A percentile compares a stretch with the other conserved stretches of the same genome.
Conservation (phyloP, 2,113 vertebrate genomes). For the Sinocyclocheilus anshuiensis region DNA sequence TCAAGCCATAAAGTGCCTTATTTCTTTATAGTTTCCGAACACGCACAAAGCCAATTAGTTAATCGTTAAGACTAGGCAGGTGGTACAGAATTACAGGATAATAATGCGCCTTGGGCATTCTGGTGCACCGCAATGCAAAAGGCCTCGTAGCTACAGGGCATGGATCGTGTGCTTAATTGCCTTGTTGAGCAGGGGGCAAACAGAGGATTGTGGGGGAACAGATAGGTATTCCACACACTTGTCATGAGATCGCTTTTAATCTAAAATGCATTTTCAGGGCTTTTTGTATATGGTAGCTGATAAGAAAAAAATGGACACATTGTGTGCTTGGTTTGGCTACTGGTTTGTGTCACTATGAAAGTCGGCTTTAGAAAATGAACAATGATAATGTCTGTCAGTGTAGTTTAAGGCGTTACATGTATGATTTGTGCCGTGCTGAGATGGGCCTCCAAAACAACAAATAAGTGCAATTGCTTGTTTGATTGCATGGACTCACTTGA, state of each 20-base stretch:
- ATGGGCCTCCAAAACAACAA: slow-evolving; percentile 2
- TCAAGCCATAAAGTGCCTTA: slow-evolving; percentile 61
- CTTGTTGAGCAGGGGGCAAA: slow-evolving; percentile 48
- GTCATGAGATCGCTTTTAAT: not conserved
- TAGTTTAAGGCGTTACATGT: not conserved
- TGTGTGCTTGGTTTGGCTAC: not conserved
- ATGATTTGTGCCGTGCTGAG: not conserved
- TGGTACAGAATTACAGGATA: slow-evolving; percentile 77
- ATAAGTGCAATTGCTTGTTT: not conserved
- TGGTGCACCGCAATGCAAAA: slow-evolving; percentile 61
- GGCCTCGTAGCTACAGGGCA: slow-evolving; percentile 62
- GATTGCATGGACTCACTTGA: slow-evolving; percentile 1
- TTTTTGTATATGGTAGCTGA: not conserved
- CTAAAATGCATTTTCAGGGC: not conserved
- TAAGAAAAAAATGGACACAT: not conserved
- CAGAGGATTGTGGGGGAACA: not conserved
- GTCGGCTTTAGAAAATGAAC: not conserved
- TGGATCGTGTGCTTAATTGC: slow-evolving; percentile 67
- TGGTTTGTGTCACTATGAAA: not conserved
- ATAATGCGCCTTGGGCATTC: slow-evolving; percentile 78
- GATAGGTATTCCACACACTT: slow-evolving; percentile 1
- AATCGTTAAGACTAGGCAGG: slow-evolving; percentile 79
- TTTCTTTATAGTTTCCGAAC: slow-evolving; percentile 75
- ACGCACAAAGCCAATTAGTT: slow-evolving; percentile 76
- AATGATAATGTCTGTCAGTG: not conserved